phyloP scores from a whole-genome alignment of 2,797 vertebrate species.

The Pogoniulus pusillus region DNA sequence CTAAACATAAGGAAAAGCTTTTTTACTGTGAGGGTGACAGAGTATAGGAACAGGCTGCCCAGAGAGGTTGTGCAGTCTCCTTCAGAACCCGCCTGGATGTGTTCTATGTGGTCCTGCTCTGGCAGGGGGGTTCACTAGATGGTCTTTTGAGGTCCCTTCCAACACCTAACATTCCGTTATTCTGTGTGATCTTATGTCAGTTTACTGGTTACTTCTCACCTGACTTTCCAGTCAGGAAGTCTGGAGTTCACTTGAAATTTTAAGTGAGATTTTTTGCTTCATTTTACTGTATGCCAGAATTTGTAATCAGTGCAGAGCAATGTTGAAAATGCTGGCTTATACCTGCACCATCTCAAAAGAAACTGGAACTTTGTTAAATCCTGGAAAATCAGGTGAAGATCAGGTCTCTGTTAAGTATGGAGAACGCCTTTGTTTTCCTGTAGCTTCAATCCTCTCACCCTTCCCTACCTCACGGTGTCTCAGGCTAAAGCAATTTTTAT shows the following conservation, averaged over 20 bases:
- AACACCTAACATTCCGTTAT: too few species aligned
- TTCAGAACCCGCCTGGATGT: too few species aligned
- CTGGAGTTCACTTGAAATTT: neutral
- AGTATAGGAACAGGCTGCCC: too few species aligned
- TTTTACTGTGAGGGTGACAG: too few species aligned
- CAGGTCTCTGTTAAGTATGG: neutral
- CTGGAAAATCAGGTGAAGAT: neutral
- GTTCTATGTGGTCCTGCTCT: too few species aligned
- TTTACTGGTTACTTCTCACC: neutral
- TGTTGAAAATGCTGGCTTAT: neutral
- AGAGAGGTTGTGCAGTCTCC: too few species aligned
- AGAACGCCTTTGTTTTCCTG: neutral
- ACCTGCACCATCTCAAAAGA: neutral
- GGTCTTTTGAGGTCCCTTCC: too few species aligned
- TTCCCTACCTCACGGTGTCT: neutral
- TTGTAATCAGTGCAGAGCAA: neutral
- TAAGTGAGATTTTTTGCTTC: neutral
- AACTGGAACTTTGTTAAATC: neutral
- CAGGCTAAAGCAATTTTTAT: neutral
- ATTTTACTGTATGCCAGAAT: neutral
- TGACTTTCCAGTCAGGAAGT: neutral
- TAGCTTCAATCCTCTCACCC: neutral
- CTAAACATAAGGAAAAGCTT: too few species aligned
- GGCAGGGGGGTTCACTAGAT: too few species aligned
- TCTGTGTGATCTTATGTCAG: neutral